Conservation (phyloP, 2,888 invertebrate genomes). For the Teinopalpus imperialis region DNA sequence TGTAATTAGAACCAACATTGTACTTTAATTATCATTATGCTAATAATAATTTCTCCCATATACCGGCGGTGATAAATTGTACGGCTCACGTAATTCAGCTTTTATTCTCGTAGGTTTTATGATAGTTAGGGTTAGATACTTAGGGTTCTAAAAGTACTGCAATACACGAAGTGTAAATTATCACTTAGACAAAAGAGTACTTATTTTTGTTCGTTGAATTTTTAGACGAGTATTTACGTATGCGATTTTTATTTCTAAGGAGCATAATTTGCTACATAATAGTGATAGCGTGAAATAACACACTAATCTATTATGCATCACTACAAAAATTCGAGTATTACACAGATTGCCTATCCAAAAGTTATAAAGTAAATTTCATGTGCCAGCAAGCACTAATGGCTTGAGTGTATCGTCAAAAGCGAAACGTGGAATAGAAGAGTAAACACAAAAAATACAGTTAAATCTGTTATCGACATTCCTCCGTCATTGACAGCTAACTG, state of each 20-base stretch:
- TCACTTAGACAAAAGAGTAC: not conserved
- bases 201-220: no score
- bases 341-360: no score
- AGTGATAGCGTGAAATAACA: no score
- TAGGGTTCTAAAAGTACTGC: slow-evolving; percentile 12
- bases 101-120: slow-evolving; percentile 23
- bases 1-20: slow-evolving; percentile 27
- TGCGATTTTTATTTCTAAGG: no score
- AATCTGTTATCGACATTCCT: slow-evolving; percentile 50
- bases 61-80: slow-evolving; percentile 25
- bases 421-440: slow-evolving; percentile 11
- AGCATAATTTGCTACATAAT: no score
- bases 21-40: slow-evolving; percentile 28
- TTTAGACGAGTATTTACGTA: no score
- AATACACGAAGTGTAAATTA: slow-evolving; percentile 3
- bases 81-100: slow-evolving; percentile 25
- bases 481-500: slow-evolving; percentile 65
- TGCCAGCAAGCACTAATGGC: not conserved
- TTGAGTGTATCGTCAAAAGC: slow-evolving; percentile 4
- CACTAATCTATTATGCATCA: no score
- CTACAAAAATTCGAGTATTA: no score
- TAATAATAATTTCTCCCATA: slow-evolving; percentile 25
- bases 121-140: slow-evolving; percentile 22
- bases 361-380: no score
- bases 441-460: slow-evolving; percentile 36